Evolutionary conservation across 1,140 invertebrate genomes (phyloP), one percentile per base, ranked within the genome.

Genomic region (Theocolax elegans): DNA sequence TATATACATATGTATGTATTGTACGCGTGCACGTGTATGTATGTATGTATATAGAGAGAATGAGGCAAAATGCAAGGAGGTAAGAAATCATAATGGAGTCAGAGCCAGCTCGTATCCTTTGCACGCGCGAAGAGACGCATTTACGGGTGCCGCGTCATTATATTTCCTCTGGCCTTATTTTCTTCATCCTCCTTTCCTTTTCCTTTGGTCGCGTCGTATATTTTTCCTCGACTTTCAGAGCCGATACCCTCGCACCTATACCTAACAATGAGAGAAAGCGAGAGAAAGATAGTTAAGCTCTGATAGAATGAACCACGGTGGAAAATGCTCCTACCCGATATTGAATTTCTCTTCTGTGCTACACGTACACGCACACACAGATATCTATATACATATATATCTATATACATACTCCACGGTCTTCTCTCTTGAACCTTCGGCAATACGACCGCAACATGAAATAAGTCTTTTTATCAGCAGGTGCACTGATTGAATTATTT

Each of bases 41-140:
- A n/a, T n/a, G n/a, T n/a, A n/a, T n/a, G n/a, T n/a, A n/a, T n/a
- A n/a, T n/a, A n/a, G n/a, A n/a, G n/a, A n/a, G n/a, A n/a, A n/a
- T n/a, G n/a, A n/a, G n/a, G n/a, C n/a, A n/a, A n/a, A n/a, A n/a
- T n/a, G n/a, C n/a, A n/a, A n/a, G n/a, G n/a, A n/a, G n/a, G 70
- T 73, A 75, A 73, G 15, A 56, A 35, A 31, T n/a, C 53, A 38
- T 38, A 56, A 35, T 15, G 27, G 29, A 58, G 15, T 3, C 17
- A 25, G 27, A 10, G 12, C 25, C 19, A 13, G 25, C 12, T 13
- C 51, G 12, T 13, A 4, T n/a, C 15, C 15, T 9, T 21, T 29
- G 21, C 25, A 44, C 42, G 15, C 42, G 42, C 42, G 53, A 15
- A 51, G 25, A 19, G 27, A 56, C 53, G n/a, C 13, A 7, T 54